Conservation (phyloP, 2,797 vertebrate genomes). For the Hyperoplus lanceolatus region DNA sequence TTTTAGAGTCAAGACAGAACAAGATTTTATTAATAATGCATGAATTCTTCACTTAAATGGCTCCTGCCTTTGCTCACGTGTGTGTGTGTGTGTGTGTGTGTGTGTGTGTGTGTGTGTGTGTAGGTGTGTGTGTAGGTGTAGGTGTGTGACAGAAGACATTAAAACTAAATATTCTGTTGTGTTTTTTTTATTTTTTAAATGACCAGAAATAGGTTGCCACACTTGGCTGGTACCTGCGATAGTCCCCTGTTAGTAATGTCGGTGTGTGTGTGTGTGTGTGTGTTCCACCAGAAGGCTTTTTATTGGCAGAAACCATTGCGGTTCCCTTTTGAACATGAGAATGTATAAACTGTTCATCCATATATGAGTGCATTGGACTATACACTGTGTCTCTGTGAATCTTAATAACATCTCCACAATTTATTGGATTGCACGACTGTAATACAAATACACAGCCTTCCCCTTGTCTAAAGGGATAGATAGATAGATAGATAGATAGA, state of each 20-base stretch:
- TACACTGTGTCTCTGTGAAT: neutral
- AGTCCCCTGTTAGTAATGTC: too few species aligned
- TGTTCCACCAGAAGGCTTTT: neutral
- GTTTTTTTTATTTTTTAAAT: too few species aligned
- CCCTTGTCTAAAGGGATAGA: neutral
- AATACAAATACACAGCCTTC: neutral
- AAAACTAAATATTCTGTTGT: too few species aligned
- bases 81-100: neutral
- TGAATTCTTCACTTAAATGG: slow-evolving; percentile 32
- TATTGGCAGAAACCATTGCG: slow-evolving; percentile 1
- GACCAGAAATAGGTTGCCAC: too few species aligned
- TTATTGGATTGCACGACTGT: neutral
- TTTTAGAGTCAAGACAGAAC: slow-evolving; percentile 13
- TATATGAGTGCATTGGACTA: neutral
- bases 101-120: too few species aligned
- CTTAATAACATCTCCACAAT: neutral
- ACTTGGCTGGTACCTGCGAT: too few species aligned
- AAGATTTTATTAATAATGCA: slow-evolving; percentile 40
- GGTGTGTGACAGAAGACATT: too few species aligned
- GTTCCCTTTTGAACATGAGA: slow-evolving; percentile 2
- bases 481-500: too few species aligned
- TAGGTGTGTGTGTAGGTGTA: too few species aligned
- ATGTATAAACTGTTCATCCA: neutral
- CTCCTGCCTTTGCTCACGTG: neutral
- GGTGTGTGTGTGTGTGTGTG: neutral